A percentile compares a stretch with the other conserved stretches of the same genome.
Conservation (phyloP, 2,113 vertebrate species). For the Raja brachyura region DNA sequence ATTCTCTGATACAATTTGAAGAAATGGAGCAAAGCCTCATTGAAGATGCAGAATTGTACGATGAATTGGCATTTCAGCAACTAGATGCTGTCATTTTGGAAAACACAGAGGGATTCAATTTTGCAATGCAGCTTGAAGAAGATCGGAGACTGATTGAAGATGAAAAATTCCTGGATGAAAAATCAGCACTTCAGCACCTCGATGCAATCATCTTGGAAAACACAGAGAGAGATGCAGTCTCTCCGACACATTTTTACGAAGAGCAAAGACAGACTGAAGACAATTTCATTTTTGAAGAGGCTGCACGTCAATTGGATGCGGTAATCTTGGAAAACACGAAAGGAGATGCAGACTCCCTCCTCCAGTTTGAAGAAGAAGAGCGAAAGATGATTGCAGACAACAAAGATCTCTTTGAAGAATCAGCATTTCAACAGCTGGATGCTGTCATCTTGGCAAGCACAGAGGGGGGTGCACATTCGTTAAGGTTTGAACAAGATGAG, state of each 20-base stretch:
- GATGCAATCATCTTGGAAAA: not conserved
- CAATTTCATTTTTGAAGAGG: not conserved
- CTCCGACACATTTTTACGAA: no score
- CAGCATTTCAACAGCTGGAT: conserved; percentile 62
- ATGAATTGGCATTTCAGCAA: not conserved
- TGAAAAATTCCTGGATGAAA: not conserved
- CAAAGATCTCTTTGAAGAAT: conserved; percentile 74
- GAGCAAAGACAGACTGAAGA: not conserved
- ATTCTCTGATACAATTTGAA: conserved; percentile 90
- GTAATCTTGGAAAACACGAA: conserved; percentile 44
- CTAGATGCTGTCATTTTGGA: not conserved
- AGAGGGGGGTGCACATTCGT: conserved; percentile 81
- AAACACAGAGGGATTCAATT: conserved; percentile 56
- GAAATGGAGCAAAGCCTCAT: conserved; percentile 81
- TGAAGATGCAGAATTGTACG: not conserved
- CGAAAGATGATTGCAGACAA: conserved; percentile 59
- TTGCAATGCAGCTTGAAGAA: conserved; percentile 77
- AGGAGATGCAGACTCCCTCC: conserved; percentile 58
- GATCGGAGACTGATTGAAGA: conserved; percentile 49
- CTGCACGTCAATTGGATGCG: not conserved
- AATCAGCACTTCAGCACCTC: not conserved
- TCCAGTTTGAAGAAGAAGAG: conserved; percentile 48
- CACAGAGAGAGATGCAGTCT: not conserved
- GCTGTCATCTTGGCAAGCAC: conserved; percentile 61
- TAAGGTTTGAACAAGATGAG: conserved; percentile 94